A percentile compares a stretch with the other conserved stretches of the same genome.
Evolutionary conservation across 2,888 invertebrate genomes (phyloP).

Genomic region (Rhaphigaster nebulosa): DNA sequence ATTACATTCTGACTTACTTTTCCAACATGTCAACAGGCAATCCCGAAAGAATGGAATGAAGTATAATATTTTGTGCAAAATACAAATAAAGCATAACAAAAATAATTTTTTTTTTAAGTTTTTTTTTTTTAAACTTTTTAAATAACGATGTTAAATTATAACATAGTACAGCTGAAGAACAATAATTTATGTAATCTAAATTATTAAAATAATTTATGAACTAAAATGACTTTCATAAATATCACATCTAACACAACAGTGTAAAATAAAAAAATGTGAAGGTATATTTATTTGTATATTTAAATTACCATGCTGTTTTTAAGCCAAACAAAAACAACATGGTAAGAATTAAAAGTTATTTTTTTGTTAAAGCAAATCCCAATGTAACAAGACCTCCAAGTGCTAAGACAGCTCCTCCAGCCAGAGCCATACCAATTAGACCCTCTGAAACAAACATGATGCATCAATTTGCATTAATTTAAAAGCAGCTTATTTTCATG

Average conservation of each 20-base stretch:
- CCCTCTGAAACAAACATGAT: constrained; percentile 76
- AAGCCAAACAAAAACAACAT: constrained; percentile 49
- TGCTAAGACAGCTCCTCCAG: constrained; percentile 89
- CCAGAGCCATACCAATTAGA: constrained; percentile 88
- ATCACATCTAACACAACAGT: constrained; percentile 26
- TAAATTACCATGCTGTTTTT: constrained; percentile 36
- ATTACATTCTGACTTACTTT: background rate
- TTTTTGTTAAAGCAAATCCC: constrained; percentile 82
- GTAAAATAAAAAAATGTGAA: constrained; percentile 36
- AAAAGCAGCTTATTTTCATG: background rate
- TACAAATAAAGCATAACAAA: constrained; percentile 19
- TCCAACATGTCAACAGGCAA: background rate
- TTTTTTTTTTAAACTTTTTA: background rate
- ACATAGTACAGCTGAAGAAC: background rate
- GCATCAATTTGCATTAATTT: background rate
- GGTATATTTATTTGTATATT: constrained; percentile 9
- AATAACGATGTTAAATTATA: too few relatives aligned
- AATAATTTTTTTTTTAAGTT: too few relatives aligned
- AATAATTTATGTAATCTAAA: background rate
- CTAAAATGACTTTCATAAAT: constrained; percentile 22
- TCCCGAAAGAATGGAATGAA: background rate
- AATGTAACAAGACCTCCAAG: constrained; percentile 86
- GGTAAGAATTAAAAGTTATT: constrained; percentile 66
- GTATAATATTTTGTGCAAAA: constrained; percentile 20
- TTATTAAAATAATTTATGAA: background rate